Evolutionary conservation across 2,113 vertebrate genomes (phyloP), one percentile per base, ranked within the genome.

Genomic region (Petrocephalus zakoni): DNA sequence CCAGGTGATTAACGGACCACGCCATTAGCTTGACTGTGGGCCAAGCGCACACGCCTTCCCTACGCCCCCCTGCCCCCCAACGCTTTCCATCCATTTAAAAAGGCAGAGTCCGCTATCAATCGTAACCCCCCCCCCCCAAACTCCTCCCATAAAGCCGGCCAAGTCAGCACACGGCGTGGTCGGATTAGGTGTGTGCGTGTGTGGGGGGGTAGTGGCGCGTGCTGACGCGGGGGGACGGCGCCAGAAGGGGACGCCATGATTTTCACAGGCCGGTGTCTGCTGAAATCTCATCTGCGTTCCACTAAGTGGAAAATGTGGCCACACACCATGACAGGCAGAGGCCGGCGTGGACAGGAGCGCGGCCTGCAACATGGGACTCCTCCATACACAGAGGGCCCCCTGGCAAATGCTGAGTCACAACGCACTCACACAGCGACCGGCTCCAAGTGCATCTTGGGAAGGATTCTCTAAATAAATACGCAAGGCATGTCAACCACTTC

Each of bases 1-100:
- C 87, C 85, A 1, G 85, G 88, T 94, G 94, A 96, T 95, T 87
- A 94, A 95, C 91, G 88, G 93, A 90, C 87, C 19, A 87, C 89
- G 93, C 55, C 90, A 90, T 29, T 91, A 92, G 92, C 89, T 90
- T 90, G 91, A 92, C 93, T 90, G 89, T 68, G 85, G 92, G 93
- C 93, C 94, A 94, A 93, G 91, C 10, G 21, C 2, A 47, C 21
- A 37, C 42, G 37, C 37, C 7, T 4, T 29, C 13, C 34, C 75
- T 64, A 1, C 61, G 10, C 21, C 21, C n/a, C n/a, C n/a, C n/a
- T n/a, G n/a, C n/a, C n/a, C n/a, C 78, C 89, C 92, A 92, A 91
- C 89, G 90, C 92, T 94, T 94, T 92, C 91, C 92, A 91, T 88
- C 93, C 92, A 89, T 92, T 93, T 92, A 8, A 88, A 89, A 90